Base-by-base conservation (phyloP, 2,113 vertebrate genomes). In the Pterocles orientalis region DNA sequence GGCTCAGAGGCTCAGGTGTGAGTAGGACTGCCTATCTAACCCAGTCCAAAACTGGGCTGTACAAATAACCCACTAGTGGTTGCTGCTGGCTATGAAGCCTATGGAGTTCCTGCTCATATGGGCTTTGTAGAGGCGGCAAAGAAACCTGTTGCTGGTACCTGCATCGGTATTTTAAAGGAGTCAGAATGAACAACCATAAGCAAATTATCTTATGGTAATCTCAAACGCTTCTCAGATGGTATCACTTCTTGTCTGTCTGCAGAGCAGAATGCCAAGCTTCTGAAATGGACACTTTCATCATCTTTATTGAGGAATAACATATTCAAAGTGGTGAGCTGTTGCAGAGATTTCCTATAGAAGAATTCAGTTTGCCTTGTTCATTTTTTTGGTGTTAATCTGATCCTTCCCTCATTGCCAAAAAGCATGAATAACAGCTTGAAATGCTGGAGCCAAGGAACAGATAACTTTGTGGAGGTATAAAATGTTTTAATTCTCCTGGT, bases 401-500 rank as follows among this genome's bases (percentile, higher is more conserved):
- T 83, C 34, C 56, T 78, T 60, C 88, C 34, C 70, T 58, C 28
- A 0, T 26, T 86, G 77, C 51, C 36, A 69, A 68, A 90, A 88
- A 82, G 9, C 70, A 57, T 45, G n/a, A 85, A 43, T 54, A 73
- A 6, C 39, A 68, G 69, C 48, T 72, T 82, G 88, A 82, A 87
- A 54, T 39, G 8, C 48, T 75, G 86, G 72, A 90, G 69, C 33
- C 64, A 64, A 66, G 61, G 80, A 92, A 28, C 26, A 79, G 56
- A 50, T 88, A 62, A 82, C 61, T 94, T 72, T 57, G 77, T 92
- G 80, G 29, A 88, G n/a, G n/a, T 84, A n/a, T 71, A 89, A 61
- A 84, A 53, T 65, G 23, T 57, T 91, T 90, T 92, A 65, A 92
- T 91, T 77, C 90, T 93, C 45, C 29, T 92, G 51, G 43, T 84